Conservation (phyloP, 2,888 invertebrate genomes). For the Leucoptera coffeella region DNA sequence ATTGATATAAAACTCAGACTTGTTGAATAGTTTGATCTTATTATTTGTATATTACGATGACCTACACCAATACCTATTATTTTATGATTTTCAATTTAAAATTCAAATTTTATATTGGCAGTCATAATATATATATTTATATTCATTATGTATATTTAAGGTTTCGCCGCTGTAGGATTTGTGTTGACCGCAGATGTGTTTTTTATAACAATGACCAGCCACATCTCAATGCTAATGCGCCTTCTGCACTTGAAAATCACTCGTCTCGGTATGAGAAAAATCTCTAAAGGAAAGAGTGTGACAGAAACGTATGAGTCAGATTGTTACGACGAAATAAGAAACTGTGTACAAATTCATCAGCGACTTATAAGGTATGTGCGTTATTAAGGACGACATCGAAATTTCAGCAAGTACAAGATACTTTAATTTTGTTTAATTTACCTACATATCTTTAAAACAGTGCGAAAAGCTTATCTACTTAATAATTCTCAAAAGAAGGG, state of each 20-base stretch:
- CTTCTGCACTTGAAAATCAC: slow-evolving; percentile 23
- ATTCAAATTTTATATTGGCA: no score
- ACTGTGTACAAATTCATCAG: neutral
- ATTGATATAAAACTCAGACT: no score
- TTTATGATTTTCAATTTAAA: neutral
- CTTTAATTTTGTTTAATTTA: no score
- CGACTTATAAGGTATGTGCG: neutral
- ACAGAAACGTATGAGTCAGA: neutral
- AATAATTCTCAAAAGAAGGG: neutral
- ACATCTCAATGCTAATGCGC: slow-evolving; percentile 27
- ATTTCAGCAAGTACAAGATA: neutral
- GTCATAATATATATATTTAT: no score
- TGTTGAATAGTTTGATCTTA: no score
- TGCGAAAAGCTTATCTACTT: no score
- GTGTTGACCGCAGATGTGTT: slow-evolving; percentile 29
- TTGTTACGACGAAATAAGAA: neutral
- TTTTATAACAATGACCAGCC: slow-evolving; percentile 32
- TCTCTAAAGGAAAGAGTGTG: neutral
- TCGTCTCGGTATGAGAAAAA: no score
- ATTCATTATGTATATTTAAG: neutral
- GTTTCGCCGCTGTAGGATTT: slow-evolving; percentile 1
- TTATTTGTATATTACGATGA: slow-evolving; percentile 1
- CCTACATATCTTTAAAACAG: no score
- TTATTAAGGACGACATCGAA: neutral
- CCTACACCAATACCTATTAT: neutral